phyloP scores from a whole-genome alignment of 2,797 vertebrate genomes.

The Alcedo atthis region DNA sequence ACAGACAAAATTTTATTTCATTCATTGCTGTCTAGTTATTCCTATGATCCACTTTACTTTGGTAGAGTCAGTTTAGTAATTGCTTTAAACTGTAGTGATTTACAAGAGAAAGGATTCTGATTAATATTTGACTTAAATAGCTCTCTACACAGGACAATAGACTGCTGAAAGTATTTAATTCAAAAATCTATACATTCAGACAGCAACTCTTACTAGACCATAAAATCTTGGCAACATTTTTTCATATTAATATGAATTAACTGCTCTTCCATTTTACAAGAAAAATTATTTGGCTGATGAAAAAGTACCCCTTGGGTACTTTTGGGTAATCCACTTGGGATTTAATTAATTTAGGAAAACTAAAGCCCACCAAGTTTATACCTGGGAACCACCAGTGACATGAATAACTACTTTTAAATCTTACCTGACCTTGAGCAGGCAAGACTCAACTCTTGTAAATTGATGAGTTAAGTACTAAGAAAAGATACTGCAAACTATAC shows the following conservation, averaged over 20 bases:
- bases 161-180: conserved; percentile 40
- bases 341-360: conserved; percentile 61
- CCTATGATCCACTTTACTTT: background rate
- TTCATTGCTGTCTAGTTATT: background rate
- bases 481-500: background rate
- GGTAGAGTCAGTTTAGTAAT: background rate
- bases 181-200: conserved; percentile 50
- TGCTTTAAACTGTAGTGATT: background rate
- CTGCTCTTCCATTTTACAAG: background rate
- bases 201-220: conserved; percentile 24
- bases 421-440: background rate
- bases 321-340: background rate
- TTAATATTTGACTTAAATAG: conserved; percentile 11
- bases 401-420: conserved; percentile 42
- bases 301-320: background rate
- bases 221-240: conserved; percentile 1
- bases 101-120: conserved; percentile 38
- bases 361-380: conserved; percentile 19
- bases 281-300: conserved; percentile 1
- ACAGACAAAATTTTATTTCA: background rate
- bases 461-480: conserved; percentile 15
- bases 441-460: background rate
- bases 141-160: background rate
- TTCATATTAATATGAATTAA: conserved; percentile 44
- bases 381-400: conserved; percentile 23